Evolutionary conservation across 2,113 vertebrate genomes (phyloP).

Genomic region (Ceuthmochares aereus): DNA sequence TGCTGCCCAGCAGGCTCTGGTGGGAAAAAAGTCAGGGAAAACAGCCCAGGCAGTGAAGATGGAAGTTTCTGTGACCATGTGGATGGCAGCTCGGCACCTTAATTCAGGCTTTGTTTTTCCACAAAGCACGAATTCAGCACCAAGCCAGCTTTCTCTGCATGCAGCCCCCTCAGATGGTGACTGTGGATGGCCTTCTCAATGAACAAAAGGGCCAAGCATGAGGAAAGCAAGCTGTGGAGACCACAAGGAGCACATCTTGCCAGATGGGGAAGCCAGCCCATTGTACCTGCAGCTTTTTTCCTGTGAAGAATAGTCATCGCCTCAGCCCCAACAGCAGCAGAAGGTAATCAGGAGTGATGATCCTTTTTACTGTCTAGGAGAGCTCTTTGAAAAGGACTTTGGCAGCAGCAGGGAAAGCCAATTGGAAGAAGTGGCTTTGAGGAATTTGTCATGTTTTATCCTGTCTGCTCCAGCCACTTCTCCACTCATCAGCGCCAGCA

Average conservation of each 20-base stretch:
- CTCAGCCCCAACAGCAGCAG: constrained; percentile 3
- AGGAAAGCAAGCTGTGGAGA: neutral
- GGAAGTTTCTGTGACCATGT: neutral
- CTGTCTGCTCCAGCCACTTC: neutral
- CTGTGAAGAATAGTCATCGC: neutral
- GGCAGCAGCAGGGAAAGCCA: constrained; percentile 29
- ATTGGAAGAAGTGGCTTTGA: neutral
- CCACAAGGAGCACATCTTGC: neutral
- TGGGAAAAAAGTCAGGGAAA: neutral
- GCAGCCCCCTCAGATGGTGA: neutral
- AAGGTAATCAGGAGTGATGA: constrained; percentile 42
- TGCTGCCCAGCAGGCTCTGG: neutral
- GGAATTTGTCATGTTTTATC: constrained; percentile 1
- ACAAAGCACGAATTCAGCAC: neutral
- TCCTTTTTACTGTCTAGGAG: constrained; percentile 22
- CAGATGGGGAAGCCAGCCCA: neutral
- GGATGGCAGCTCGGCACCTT: neutral
- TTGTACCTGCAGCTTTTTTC: neutral
- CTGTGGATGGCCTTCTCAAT: neutral
- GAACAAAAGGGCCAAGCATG: neutral
- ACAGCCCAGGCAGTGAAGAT: neutral
- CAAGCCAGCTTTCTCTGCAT: neutral
- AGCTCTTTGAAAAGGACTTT: constrained; percentile 35
- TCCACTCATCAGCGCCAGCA: neutral
- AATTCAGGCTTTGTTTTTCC: neutral